A percentile compares a stretch with the other conserved stretches of the same genome.
Conservation (phyloP, 2,113 vertebrate genomes). For the Puffinus mauretanicus region DNA sequence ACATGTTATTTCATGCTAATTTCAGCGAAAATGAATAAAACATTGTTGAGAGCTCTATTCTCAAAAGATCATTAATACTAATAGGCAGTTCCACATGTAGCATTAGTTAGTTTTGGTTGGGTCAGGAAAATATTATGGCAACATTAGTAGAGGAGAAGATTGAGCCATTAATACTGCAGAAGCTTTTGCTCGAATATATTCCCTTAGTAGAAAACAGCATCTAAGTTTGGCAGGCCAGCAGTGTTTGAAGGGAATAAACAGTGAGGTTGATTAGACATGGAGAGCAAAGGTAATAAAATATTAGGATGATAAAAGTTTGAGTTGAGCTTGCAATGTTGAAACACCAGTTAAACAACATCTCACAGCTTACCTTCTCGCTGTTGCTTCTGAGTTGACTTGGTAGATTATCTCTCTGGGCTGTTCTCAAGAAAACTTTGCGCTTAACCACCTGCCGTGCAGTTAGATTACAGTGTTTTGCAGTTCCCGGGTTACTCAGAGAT, state of each 20-base stretch:
- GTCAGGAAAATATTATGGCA: neutral
- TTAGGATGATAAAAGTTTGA: neutral
- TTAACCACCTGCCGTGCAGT: accelerated
- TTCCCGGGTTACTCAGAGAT: neutral
- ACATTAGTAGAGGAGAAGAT: neutral
- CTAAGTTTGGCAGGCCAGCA: neutral
- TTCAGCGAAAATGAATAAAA: neutral
- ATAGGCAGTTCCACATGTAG: neutral
- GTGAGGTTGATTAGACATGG: neutral
- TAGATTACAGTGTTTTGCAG: neutral
- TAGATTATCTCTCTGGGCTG: neutral
- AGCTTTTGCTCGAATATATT: neutral
- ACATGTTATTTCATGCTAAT: neutral
- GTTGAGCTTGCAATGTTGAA: neutral
- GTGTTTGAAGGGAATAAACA: neutral
- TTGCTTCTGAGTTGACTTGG: neutral
- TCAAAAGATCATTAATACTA: neutral
- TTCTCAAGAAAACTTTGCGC: neutral
- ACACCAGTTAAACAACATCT: neutral
- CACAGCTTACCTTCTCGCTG: neutral
- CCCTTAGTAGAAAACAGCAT: neutral
- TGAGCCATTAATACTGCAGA: neutral
- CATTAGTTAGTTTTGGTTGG: neutral
- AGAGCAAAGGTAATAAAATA: neutral
- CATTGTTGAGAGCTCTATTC: neutral